Base-by-base conservation (phyloP, 2,888 invertebrate genomes). In the Julus scandinavius region DNA sequence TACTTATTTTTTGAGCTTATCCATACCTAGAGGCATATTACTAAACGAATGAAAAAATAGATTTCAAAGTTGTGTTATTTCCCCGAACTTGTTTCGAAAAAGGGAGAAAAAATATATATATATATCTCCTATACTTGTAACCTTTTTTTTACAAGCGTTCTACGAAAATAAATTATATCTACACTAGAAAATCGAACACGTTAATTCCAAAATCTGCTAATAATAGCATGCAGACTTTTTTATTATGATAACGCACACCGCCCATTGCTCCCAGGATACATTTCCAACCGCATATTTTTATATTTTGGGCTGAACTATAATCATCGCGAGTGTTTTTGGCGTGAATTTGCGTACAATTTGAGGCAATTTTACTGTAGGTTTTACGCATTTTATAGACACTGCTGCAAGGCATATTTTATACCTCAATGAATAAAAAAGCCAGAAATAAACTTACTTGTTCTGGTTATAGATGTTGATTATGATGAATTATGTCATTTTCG, bases 311-410 rank as follows among this genome's bases (percentile, higher is more conserved):
- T 72, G 72, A 72, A 29, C 72, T 72, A 72, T 72, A 72, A 72
- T 72, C 72, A 72, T 72, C 9, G 72, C 11, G 29, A 72, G 29
- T 72, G 2, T 15, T 54, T 72, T 29, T 11, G 4, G 72, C 72
- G 72, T 29, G 72, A 72, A 72, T 72, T 72, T 72, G 72, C 29
- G 72, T 72, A n/a, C 72, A 72, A 29, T 72, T 72, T 72, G 6
- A 72, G 72, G 29, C 72, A 63, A n/a, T 63, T 63, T 63, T 6
- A 11, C 2, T 72, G 72, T 29, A 72, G 72, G 72, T n/a, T n/a
- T 29, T 29, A 72, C 72, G 72, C 11, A 11, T 29, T 72, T 72
- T 72, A 72, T 72, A 7, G 72, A 72, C 5, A 3, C 72, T 72
- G 72, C 29, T 72, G 72, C 29, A 9, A 20, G 72, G 29, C 72